Evolutionary conservation across 2,797 vertebrate genomes (phyloP), one percentile per base, ranked within the genome.

Genomic region (Enteromius trimaculatus): DNA sequence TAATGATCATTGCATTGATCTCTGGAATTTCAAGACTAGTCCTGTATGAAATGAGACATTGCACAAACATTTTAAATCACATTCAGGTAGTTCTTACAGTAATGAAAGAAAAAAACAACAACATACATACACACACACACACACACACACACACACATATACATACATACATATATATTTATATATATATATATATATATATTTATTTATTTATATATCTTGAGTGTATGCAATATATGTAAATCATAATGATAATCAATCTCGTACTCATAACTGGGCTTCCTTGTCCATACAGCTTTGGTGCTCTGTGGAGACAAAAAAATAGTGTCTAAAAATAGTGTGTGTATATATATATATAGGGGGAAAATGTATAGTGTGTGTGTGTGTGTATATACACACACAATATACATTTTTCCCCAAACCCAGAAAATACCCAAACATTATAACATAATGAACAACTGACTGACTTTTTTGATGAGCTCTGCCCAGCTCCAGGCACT

Each of bases 401-500:
- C 5, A 42, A 42, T 47, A 29, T n/a, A 19, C 23, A 1, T 14
- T n/a, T 75, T 31, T 37, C 13, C 19, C 3, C 8, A 17, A 29
- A 79, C 31, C 69, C 23, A 62, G 55, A 39, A 60, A 21, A 19
- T 66, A 2, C n/a, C 82, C 19, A 16, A 72, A 34, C 4, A 47
- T 13, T 23, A 42, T 42, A 42, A 42, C 39, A 39, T 37, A 44
- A 1, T 29, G 26, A 34, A 64, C 7, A 34, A 34, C 62, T 29
- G 7, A 66, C 14, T 70, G 65, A 96, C 97, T 94, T 96, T 97
- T 91, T 97, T 98, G 62, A 92, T 92, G 70, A 97, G 94, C 6
- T 98, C 96, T 0, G 80, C 90, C 97, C 97, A 98, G 86, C 92
- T 96, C 97, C 97, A 98, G 82, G 94, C 94, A 68, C 95, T 96